phyloP scores from a whole-genome alignment of 2,888 invertebrate genomes.

The Oscheius sp. region DNA sequence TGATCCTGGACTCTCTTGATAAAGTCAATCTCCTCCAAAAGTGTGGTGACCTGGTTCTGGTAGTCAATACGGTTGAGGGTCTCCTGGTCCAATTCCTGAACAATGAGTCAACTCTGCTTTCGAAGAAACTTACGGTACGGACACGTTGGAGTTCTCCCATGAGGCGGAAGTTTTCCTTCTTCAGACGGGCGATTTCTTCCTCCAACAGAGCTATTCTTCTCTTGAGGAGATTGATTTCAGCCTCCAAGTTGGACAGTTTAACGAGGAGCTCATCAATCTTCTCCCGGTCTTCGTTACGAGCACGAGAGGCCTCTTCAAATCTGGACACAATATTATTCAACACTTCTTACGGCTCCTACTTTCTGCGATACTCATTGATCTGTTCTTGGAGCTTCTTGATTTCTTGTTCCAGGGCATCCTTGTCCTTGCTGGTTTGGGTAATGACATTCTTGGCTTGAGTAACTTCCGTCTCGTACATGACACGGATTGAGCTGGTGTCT shows the following conservation, averaged over 20 bases:
- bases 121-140: constrained; percentile 38
- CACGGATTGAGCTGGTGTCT: constrained; percentile 65
- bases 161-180: constrained; percentile 74
- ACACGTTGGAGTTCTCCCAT: constrained; percentile 50
- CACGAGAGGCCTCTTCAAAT: constrained; percentile 70
- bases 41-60: constrained; percentile 76
- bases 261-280: constrained; percentile 75
- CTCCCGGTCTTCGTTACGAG: constrained; percentile 72
- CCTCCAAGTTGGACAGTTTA: constrained; percentile 75
- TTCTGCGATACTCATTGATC: constrained; percentile 56
- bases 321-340: constrained; percentile 45
- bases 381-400: constrained; percentile 60
- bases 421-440: constrained; percentile 42
- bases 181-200: constrained; percentile 73
- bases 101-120: constrained; percentile 31
- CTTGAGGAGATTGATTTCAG: constrained; percentile 75
- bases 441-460: constrained; percentile 54
- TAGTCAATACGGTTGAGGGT: constrained; percentile 76
- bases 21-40: constrained; percentile 77
- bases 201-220: constrained; percentile 71
- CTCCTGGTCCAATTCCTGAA: constrained; percentile 76
- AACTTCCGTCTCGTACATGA: constrained; percentile 63
- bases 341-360: constrained; percentile 46
- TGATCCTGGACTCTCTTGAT: constrained; percentile 75
- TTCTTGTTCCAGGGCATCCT: constrained; percentile 55